Evolutionary conservation across 1,140 invertebrate genomes (phyloP).

Genomic region (Pachypeltis micranthus): DNA sequence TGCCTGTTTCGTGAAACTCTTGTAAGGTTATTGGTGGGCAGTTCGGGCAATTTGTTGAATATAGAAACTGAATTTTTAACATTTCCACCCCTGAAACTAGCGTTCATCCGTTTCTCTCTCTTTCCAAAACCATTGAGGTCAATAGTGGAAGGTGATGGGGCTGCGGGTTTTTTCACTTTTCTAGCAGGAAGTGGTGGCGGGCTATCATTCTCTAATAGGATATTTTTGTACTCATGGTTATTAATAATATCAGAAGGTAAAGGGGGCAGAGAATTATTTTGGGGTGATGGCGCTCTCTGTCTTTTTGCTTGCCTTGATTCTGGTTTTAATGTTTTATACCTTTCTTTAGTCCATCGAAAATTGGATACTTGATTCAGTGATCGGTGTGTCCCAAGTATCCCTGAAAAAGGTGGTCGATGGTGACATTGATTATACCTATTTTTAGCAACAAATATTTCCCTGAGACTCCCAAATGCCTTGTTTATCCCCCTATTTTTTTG

Average conservation of each 20-base stretch:
- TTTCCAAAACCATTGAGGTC: conserved; percentile 43
- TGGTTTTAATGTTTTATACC: conserved; percentile 23
- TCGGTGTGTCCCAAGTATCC: conserved; percentile 22
- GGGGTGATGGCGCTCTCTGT: conserved; percentile 38
- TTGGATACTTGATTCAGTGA: conserved; percentile 23
- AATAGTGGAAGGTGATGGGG: conserved; percentile 26
- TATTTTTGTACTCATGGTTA: neutral
- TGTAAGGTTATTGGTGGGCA: neutral
- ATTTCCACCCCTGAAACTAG: neutral
- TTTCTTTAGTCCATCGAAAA: conserved; percentile 20
- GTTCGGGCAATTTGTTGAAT: neutral
- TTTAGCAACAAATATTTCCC: conserved; percentile 55
- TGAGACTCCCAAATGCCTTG: conserved; percentile 48
- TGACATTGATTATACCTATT: conserved; percentile 24
- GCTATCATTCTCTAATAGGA: neutral
- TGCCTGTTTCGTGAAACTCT: neutral
- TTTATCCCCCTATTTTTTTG: conserved; percentile 27
- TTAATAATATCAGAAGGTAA: neutral
- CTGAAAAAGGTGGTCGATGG: conserved; percentile 19
- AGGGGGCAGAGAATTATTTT: conserved; percentile 2
- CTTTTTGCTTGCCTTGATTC: conserved; percentile 38
- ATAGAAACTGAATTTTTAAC: neutral
- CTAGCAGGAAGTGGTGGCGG: conserved; percentile 25
- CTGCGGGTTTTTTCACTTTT: conserved; percentile 24
- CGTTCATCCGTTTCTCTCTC: conserved; percentile 30